Base-by-base conservation (phyloP, 1,140 invertebrate species). In the Telenomus remus region DNA sequence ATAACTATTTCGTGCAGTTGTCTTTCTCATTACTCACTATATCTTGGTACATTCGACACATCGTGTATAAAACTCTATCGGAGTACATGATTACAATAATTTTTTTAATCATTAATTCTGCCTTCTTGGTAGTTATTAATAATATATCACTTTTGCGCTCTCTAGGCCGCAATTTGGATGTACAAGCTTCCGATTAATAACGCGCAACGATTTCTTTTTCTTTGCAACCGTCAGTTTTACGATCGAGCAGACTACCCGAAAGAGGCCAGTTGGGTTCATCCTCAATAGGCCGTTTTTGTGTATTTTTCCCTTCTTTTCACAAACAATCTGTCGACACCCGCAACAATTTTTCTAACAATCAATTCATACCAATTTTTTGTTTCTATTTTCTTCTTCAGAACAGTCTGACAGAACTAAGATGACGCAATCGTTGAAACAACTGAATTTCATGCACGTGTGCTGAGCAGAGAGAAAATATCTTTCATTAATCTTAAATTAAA, bases 31-130 rank as follows among this genome's bases (percentile, higher is more conserved):
- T 79, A 80, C 79, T 83, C 81, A 80, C 80, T 85, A 84, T 84
- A 73, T 84, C 82, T 85, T 83, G 80, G 81, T 86, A 87, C 84
- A 86, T 86, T 87, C 83, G 85, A 85, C 86, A 88, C 86, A 86
- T 85, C 66, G 81, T 87, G 86, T 88, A 88, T 87, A 87, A 88
- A 88, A 88, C 85, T 88, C 85, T 87, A 87, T 86, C 80, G 80
- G 85, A 87, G 86, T 86, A 88, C 82, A 86, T 86, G 86, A 84
- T 87, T 88, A 87, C 83, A 85, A 83, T 84, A 27, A 85, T 82
- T 81, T 82, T 79, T 83, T 82, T 79, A 51, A 63, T 79, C 35
- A 76, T 81, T 79, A 78, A 77, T 80, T 80, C 66, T 61, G 51
- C 61, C 54, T 81, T 84, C 78, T 78, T 81, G 79, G 79, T 84